phyloP scores from a whole-genome alignment of 2,888 invertebrate genomes.

The Aricia artaxerxes region DNA sequence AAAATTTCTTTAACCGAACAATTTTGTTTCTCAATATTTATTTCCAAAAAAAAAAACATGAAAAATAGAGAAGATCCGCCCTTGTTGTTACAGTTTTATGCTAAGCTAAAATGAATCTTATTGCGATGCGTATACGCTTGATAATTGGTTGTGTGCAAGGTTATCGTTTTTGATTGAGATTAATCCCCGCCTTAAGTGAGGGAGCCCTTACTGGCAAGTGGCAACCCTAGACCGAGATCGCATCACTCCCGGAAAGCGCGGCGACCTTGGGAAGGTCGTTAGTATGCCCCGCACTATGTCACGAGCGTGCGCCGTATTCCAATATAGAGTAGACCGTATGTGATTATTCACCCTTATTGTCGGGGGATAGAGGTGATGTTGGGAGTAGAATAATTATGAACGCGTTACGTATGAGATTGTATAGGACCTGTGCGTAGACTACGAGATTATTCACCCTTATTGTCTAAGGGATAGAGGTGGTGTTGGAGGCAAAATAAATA shows the following conservation, averaged over 20 bases:
- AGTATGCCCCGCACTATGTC: slow-evolving; percentile 8
- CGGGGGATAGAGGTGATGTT: not conserved
- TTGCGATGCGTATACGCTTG: too few relatives aligned
- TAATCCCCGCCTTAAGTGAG: too few relatives aligned
- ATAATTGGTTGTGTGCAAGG: too few relatives aligned
- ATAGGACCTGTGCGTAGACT: not conserved
- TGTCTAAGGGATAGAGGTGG: not conserved
- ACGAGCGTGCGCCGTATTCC: not conserved
- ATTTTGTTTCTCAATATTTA: too few relatives aligned
- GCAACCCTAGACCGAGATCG: not conserved
- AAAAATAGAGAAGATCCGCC: too few relatives aligned
- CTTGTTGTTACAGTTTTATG: too few relatives aligned
- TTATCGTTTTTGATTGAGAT: too few relatives aligned
- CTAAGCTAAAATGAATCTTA: too few relatives aligned
- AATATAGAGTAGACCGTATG: not conserved
- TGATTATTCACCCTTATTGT: not conserved
- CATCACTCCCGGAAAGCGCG: slow-evolving; percentile 2
- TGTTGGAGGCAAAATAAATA: not conserved
- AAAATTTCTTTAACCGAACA: too few relatives aligned
- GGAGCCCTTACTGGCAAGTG: too few relatives aligned
- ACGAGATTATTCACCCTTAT: not conserved
- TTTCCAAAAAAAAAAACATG: too few relatives aligned
- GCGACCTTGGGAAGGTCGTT: slow-evolving; percentile 17
- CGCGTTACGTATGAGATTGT: not conserved
- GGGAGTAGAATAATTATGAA: not conserved